Percentiles rank a stretch among this genome's conserved stretches.
phyloP scores from a whole-genome alignment of 92 coral and sea anemone species.

The Zoanthus solanderi region DNA sequence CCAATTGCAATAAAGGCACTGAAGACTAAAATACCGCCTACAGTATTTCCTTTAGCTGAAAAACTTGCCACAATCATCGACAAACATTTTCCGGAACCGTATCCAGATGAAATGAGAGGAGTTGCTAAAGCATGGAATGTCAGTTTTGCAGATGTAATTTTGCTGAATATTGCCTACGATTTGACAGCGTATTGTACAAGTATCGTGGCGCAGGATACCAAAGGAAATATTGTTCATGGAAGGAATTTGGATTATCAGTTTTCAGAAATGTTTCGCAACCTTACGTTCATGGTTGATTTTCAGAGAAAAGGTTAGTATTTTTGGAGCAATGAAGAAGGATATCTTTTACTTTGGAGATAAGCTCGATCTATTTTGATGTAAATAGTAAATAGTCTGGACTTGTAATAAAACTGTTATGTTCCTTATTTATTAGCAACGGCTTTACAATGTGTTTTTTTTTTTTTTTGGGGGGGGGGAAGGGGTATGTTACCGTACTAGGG shows the following conservation, averaged over 20 bases:
- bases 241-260: conserved; percentile 82
- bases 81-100: conserved; percentile 77
- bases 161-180: conserved; percentile 80
- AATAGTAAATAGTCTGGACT: no score
- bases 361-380: no score
- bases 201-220: conserved; percentile 80
- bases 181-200: conserved; percentile 89
- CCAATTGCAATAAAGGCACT: conserved; percentile 44
- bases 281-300: conserved; percentile 80
- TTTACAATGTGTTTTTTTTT: no score
- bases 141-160: conserved; percentile 68
- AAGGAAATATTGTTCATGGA: conserved; percentile 78
- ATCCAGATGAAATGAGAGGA: conserved; percentile 80
- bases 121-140: conserved; percentile 75
- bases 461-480: no score
- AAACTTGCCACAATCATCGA: conserved; percentile 66
- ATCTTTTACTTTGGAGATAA: no score
- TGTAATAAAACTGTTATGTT: no score
- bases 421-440: no score
- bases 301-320: conserved; percentile 77
- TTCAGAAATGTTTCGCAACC: conserved; percentile 65
- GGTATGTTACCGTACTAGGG: no score
- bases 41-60: conserved; percentile 67
- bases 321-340: not conserved
- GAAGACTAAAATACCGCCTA: conserved; percentile 51